phyloP scores from a whole-genome alignment of 2,888 invertebrate species.

The Polymixis lichenea region DNA sequence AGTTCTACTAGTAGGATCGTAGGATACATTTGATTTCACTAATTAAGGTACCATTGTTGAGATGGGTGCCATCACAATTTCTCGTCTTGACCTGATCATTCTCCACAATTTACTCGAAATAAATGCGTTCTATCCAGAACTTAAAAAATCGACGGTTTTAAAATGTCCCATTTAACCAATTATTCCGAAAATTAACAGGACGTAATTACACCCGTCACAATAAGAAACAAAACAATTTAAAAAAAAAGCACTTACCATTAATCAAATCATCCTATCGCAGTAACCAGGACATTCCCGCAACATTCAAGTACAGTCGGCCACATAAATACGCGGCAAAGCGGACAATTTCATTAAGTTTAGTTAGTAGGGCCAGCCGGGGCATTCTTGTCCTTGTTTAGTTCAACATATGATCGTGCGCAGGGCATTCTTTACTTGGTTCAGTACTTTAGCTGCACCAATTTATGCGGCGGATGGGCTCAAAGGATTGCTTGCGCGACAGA shows the following conservation, averaged over 20 bases:
- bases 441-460: constrained; percentile 70
- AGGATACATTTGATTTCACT: neutral
- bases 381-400: constrained; percentile 57
- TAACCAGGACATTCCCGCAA: constrained; percentile 13
- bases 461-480: constrained; percentile 70
- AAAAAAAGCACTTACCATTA: constrained; percentile 1
- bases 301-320: constrained; percentile 26
- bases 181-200: constrained; percentile 14
- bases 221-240: constrained; percentile 19
- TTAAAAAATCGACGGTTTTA: accelerated
- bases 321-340: constrained; percentile 61
- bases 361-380: constrained; percentile 58
- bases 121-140: too few relatives aligned
- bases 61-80: too few relatives aligned
- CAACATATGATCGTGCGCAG: constrained; percentile 49
- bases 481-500: constrained; percentile 68
- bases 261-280: constrained; percentile 31
- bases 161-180: neutral
- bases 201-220: neutral
- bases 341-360: constrained; percentile 69
- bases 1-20: too few relatives aligned
- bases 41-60: neutral
- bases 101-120: too few relatives aligned
- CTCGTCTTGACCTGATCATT: too few relatives aligned
- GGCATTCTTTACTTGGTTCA: constrained; percentile 69